Percentiles rank a stretch among this genome's conserved stretches.
These are phyloP conservation scores for Parazoanthus darwini DNA, from an alignment of 92 coral and sea anemone species.

Conservation along the genomic window DNA sequence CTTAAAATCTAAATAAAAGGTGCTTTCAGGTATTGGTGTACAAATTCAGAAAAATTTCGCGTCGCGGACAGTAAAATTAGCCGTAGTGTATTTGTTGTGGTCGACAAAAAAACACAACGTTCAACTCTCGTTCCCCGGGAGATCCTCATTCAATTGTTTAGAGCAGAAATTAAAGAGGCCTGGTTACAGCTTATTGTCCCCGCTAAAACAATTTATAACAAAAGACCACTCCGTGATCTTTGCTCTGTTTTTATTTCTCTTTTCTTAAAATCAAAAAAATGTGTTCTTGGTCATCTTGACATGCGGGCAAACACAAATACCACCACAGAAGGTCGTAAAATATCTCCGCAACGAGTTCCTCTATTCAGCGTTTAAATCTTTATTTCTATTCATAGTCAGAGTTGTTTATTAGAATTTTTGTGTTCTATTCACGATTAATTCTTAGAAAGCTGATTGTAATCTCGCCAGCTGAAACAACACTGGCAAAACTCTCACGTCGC, in stretches of 20 bases:
- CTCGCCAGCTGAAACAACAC: slow-evolving; percentile 48
- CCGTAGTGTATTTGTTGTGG: neutral
- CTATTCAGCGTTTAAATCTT: slow-evolving; percentile 28
- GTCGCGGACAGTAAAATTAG: slow-evolving; percentile 1
- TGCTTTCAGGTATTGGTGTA: neutral
- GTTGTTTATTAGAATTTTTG: slow-evolving; percentile 47
- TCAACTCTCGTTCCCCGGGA: slow-evolving; percentile 30
- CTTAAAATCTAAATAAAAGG: neutral
- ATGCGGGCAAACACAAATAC: slow-evolving; percentile 41
- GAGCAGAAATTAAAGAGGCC: slow-evolving; percentile 29
- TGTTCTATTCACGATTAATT: slow-evolving; percentile 42
- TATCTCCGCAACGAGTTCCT: slow-evolving; percentile 35
- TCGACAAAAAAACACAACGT: slow-evolving; percentile 20
- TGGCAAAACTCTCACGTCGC: slow-evolving; percentile 41
- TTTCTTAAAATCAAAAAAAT: slow-evolving; percentile 17
- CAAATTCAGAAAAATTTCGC: neutral
- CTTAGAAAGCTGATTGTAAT: slow-evolving; percentile 43
- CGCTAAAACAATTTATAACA: slow-evolving; percentile 37
- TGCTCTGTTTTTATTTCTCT: slow-evolving; percentile 39
- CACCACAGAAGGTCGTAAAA: slow-evolving; percentile 24
- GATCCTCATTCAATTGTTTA: slow-evolving; percentile 32
- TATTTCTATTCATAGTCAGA: slow-evolving; percentile 34
- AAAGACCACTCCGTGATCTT: slow-evolving; percentile 41
- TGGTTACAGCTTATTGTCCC: slow-evolving; percentile 28
- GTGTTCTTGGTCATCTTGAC: neutral